Percentiles rank a stretch among this genome's conserved stretches.
phyloP scores from a whole-genome alignment of 2,797 vertebrate genomes.

The Champsocephalus gunnari region DNA sequence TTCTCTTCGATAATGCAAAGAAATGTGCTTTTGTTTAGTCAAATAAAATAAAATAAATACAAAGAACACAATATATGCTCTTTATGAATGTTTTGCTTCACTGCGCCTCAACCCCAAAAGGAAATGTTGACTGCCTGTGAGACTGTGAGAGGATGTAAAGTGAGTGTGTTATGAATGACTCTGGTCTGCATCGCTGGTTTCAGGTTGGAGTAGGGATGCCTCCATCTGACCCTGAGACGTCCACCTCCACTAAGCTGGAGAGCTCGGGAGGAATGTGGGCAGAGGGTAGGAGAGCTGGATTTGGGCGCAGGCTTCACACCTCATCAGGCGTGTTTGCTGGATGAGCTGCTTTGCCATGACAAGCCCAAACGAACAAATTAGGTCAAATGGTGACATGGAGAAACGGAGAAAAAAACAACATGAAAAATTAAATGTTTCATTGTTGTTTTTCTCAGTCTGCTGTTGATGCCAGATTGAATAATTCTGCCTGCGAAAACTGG shows the following conservation, averaged over 20 bases:
- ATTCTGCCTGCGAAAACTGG: constrained; percentile 61
- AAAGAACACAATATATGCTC: background rate
- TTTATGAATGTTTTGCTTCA: constrained; percentile 1
- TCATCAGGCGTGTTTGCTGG: constrained; percentile 80
- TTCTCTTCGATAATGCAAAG: constrained; percentile 19
- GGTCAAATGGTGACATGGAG: constrained; percentile 79
- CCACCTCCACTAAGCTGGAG: constrained; percentile 61
- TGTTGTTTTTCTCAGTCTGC: constrained; percentile 58
- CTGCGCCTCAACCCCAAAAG: background rate
- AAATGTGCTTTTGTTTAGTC: constrained; percentile 22
- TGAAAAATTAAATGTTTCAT: constrained; percentile 75
- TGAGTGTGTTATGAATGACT: constrained; percentile 41
- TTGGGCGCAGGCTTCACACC: constrained; percentile 78
- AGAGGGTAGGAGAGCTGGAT: constrained; percentile 71
- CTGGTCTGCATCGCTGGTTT: constrained; percentile 54
- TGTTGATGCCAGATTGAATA: constrained; percentile 66
- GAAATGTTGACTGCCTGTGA: constrained; percentile 7
- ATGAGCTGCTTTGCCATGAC: constrained; percentile 79
- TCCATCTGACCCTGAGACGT: constrained; percentile 64
- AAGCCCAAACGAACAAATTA: constrained; percentile 83
- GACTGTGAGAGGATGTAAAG: constrained; percentile 8
- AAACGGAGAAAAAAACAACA: constrained; percentile 64
- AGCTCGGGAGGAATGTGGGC: constrained; percentile 63
- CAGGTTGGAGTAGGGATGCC: constrained; percentile 48
- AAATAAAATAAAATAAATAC: constrained; percentile 50